phyloP scores from a whole-genome alignment of 2,888 invertebrate genomes.

The Barypeithes pellucidus region DNA sequence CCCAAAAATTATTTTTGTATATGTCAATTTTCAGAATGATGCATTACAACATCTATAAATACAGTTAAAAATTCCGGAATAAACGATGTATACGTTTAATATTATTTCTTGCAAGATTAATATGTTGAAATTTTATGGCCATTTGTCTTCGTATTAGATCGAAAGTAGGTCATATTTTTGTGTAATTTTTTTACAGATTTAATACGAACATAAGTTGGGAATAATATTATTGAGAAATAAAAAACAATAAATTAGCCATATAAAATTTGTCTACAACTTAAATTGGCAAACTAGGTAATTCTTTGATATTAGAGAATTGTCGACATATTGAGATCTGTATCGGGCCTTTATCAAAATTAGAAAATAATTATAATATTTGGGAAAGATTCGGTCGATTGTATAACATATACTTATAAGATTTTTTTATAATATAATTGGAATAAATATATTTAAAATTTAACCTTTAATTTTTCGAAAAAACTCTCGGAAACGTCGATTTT shows the following conservation, averaged over 20 bases:
- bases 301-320: too few species aligned
- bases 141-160: conserved; percentile 23
- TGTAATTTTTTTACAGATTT: conserved; percentile 10
- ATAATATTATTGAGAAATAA: conserved; percentile 4
- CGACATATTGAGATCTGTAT: too few species aligned
- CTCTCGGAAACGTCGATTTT: too few species aligned
- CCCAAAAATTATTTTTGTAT: background rate
- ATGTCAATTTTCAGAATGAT: conserved; percentile 1
- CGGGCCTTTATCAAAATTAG: too few species aligned
- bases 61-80: conserved; percentile 22
- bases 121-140: conserved; percentile 30
- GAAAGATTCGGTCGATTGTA: too few species aligned
- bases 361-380: too few species aligned
- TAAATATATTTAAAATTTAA: too few species aligned
- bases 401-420: too few species aligned
- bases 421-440: too few species aligned
- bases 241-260: background rate
- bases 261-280: too few species aligned
- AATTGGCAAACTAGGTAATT: too few species aligned
- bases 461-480: too few species aligned
- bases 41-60: conserved; percentile 10
- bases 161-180: conserved; percentile 40
- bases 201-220: background rate
- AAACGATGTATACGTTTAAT: conserved; percentile 29
- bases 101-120: conserved; percentile 34